Evolutionary conservation across 2,888 invertebrate species (phyloP).

Genomic region (Andrena flavipes): DNA sequence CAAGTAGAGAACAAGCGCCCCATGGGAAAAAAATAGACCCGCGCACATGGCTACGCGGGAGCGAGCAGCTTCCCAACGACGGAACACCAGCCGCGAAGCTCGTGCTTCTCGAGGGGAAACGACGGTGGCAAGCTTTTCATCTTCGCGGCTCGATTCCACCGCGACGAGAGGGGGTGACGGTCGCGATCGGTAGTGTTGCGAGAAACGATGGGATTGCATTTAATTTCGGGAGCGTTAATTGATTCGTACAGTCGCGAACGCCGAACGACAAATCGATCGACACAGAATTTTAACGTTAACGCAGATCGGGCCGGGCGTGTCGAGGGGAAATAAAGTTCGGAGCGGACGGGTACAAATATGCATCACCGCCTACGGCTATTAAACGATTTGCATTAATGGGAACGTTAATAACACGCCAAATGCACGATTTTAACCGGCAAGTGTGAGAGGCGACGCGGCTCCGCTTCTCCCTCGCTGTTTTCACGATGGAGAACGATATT

Average conservation of each 20-base stretch:
- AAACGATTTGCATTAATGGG: conserved; percentile 20
- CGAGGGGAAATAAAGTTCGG: conserved; percentile 5
- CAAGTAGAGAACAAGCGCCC: conserved; percentile 10
- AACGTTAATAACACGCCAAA: conserved; percentile 14
- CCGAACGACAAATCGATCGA: neutral
- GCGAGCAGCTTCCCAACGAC: neutral
- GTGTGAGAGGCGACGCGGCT: neutral
- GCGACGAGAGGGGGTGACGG: neutral
- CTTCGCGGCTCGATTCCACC: conserved; percentile 28
- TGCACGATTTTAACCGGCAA: conserved; percentile 4
- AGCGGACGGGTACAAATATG: neutral
- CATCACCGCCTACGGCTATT: neutral
- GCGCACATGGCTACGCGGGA: conserved; percentile 13
- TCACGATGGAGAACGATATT: neutral
- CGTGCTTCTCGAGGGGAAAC: conserved; percentile 16
- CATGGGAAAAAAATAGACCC: neutral
- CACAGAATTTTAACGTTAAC: neutral
- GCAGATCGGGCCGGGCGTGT: neutral
- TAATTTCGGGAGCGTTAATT: neutral
- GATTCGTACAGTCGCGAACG: neutral
- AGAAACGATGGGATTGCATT: neutral
- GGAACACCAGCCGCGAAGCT: conserved; percentile 19
- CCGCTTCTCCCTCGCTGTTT: neutral
- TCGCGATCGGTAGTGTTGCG: neutral
- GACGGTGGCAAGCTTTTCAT: neutral